Conservation (phyloP, 2,797 vertebrate species). For the Xyrichtys novacula region DNA sequence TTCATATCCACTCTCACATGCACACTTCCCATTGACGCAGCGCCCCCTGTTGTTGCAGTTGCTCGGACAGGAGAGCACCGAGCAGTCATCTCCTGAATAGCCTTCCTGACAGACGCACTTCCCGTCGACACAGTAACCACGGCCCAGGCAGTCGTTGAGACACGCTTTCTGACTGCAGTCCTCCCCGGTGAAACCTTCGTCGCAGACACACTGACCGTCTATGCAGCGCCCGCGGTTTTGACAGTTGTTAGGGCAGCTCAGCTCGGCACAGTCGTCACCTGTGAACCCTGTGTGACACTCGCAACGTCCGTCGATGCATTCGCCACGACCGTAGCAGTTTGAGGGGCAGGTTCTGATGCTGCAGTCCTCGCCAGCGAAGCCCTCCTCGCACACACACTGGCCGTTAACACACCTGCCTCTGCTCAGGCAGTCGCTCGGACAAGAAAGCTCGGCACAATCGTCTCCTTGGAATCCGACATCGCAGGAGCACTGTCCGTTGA, state of each 20-base stretch:
- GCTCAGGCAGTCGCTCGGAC: conserved; percentile 83
- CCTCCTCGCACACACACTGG: conserved; percentile 87
- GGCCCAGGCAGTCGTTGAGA: conserved; percentile 85
- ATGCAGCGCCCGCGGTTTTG: conserved; percentile 84
- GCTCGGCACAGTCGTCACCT: conserved; percentile 86
- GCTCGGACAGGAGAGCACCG: conserved; percentile 80
- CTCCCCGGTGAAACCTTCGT: conserved; percentile 86
- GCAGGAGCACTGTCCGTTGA: conserved; percentile 89
- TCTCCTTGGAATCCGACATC: conserved; percentile 85
- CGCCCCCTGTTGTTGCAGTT: conserved; percentile 87
- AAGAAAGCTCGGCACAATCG: conserved; percentile 87
- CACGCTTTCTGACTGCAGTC: conserved; percentile 89
- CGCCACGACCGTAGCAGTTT: conserved; percentile 85
- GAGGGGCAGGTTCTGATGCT: conserved; percentile 85
- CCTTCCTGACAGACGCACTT: conserved; percentile 84
- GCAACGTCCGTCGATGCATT: conserved; percentile 86
- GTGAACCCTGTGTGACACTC: conserved; percentile 83
- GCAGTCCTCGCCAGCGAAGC: conserved; percentile 87
- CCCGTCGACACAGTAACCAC: conserved; percentile 84
- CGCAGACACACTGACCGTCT: conserved; percentile 88
- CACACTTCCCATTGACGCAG: conserved; percentile 87
- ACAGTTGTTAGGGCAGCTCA: conserved; percentile 89
- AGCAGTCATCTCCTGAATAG: conserved; percentile 88
- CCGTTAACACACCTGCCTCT: conserved; percentile 87
- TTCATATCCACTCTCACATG: conserved; percentile 85